phyloP scores from a whole-genome alignment of 2,797 vertebrate species.

The Acanthurus lineatus region DNA sequence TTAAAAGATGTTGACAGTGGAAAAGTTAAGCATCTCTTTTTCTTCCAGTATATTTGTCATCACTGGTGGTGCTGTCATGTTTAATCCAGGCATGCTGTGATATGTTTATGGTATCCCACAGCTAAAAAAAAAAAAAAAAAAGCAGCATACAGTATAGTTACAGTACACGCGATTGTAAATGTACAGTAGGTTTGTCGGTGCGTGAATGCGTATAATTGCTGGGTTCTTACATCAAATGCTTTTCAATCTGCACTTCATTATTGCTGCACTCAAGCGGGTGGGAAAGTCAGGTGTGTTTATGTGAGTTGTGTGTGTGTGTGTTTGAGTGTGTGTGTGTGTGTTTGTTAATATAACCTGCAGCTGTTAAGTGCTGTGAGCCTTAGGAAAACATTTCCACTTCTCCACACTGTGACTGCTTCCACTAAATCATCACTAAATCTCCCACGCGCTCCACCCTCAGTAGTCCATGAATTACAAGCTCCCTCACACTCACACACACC shows the following conservation, averaged over 20 bases:
- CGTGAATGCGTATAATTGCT: conserved; percentile 57
- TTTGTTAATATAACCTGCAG: conserved; percentile 41
- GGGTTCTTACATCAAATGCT: conserved; percentile 64
- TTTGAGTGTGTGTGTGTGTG: conserved; percentile 12
- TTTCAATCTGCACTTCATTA: conserved; percentile 69
- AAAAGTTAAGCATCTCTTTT: conserved; percentile 69
- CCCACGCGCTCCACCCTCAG: conserved; percentile 44
- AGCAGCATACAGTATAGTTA: neutral
- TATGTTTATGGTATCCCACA: conserved; percentile 48
- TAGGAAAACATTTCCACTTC: conserved; percentile 74
- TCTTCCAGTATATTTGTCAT: conserved; percentile 64
- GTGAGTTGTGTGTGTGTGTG: conserved; percentile 36
- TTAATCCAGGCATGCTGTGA: conserved; percentile 55
- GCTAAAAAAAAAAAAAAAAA: conserved; percentile 15
- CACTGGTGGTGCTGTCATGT: conserved; percentile 27
- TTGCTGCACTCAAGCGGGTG: conserved; percentile 43
- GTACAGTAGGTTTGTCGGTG: conserved; percentile 31
- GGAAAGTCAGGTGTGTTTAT: conserved; percentile 61
- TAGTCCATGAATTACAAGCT: conserved; percentile 39
- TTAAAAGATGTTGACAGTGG: conserved; percentile 50
- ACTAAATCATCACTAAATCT: conserved; percentile 73
- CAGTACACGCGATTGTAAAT: neutral
- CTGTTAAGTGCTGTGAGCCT: conserved; percentile 65
- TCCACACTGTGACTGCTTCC: conserved; percentile 53
- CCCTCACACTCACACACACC: conserved; percentile 15